Evolutionary conservation across 2,113 vertebrate species (phyloP).

Genomic region (Onychostoma macrolepis): DNA sequence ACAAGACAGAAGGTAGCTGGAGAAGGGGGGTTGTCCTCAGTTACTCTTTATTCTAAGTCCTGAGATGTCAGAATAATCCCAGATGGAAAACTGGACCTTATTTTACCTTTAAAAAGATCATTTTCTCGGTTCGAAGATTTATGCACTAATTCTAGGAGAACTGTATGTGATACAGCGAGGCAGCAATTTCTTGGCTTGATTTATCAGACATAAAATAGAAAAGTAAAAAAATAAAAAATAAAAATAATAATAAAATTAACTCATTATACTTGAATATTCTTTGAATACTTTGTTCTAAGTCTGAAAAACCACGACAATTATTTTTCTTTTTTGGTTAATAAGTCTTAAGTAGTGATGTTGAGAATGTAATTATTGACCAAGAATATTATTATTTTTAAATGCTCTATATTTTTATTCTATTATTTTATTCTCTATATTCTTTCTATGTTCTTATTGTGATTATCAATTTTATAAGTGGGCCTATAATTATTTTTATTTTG

Average conservation of each 20-base stretch:
- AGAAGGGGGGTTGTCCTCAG: background rate
- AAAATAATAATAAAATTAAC: background rate
- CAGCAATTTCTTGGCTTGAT: background rate
- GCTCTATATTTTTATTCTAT: too few species aligned
- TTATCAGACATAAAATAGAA: background rate
- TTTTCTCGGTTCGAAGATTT: slow-evolving; percentile 1
- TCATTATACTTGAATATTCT: background rate
- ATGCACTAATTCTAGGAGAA: background rate
- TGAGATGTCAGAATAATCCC: background rate
- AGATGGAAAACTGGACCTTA: background rate
- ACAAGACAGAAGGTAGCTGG: background rate
- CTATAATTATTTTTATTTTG: too few species aligned
- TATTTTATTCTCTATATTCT: too few species aligned
- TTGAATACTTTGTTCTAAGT: too few species aligned
- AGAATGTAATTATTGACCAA: too few species aligned
- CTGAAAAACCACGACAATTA: background rate
- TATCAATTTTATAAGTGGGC: too few species aligned
- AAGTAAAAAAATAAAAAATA: background rate
- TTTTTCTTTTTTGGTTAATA: too few species aligned
- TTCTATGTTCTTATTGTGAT: too few species aligned
- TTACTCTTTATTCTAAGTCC: background rate
- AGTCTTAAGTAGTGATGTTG: too few species aligned
- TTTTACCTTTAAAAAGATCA: background rate
- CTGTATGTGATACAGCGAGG: background rate
- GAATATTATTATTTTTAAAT: too few species aligned